Evolutionary conservation across 2,888 invertebrate species (phyloP).

Genomic region (Cenopis cana): DNA sequence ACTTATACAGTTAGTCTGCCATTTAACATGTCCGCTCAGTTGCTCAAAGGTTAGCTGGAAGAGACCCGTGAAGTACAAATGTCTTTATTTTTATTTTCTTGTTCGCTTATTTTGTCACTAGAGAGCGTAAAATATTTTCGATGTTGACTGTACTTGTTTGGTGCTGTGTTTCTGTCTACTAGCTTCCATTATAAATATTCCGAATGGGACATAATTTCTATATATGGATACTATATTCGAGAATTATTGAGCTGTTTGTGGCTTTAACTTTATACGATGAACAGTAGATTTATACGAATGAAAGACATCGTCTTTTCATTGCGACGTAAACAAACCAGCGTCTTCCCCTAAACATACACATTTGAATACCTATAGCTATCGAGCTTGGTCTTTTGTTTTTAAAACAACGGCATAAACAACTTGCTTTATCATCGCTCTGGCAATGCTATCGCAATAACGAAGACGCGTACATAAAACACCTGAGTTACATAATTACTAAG

Average conservation of each 20-base stretch:
- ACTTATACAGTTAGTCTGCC: too few relatives aligned
- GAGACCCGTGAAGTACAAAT: too few relatives aligned
- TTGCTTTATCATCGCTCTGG: not conserved
- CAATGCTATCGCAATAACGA: not conserved
- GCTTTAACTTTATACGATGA: not conserved
- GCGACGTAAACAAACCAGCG: constrained; percentile 5
- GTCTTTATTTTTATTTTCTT: too few relatives aligned
- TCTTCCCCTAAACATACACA: not conserved
- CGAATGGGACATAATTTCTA: constrained; percentile 1
- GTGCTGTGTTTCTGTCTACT: too few relatives aligned
- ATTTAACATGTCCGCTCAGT: too few relatives aligned
- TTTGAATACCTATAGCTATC: not conserved
- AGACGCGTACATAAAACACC: not conserved
- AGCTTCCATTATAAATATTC: not conserved
- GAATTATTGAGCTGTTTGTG: not conserved
- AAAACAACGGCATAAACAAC: not conserved
- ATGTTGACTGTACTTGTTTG: too few relatives aligned
- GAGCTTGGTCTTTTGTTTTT: not conserved
- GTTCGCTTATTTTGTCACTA: too few relatives aligned
- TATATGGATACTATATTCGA: not conserved
- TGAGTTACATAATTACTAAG: not conserved
- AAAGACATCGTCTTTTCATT: not conserved
- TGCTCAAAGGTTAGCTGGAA: too few relatives aligned
- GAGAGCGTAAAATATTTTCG: too few relatives aligned
- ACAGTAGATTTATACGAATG: not conserved